Base-by-base conservation (phyloP, 1,140 invertebrate genomes). In the Halesus radiatus region DNA sequence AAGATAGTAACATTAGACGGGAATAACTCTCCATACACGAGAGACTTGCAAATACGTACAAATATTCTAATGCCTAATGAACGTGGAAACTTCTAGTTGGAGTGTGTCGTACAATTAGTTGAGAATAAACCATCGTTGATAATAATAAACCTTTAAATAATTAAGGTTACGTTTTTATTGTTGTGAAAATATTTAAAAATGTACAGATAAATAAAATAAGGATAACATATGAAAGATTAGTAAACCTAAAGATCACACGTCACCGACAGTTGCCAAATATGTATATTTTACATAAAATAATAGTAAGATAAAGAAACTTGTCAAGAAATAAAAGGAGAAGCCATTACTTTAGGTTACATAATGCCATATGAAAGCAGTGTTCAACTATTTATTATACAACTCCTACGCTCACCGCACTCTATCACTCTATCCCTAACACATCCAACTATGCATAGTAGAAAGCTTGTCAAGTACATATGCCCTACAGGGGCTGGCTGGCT, bases 281-380 rank as follows among this genome's bases (percentile, higher is more conserved):
- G 52, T 73, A 54, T 73, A 73, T 54, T 52, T 73, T 73, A 73
- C 70, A 73, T 73, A 73, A 23, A 26, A 54, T 32, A 37, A 66
- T 32, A 66, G 3, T 54, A 29, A 23, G 22, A 26, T 2, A 45
- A 32, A 68, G 45, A 68, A 68, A 68, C 26, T 16, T 26, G 72
- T 75, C 72, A 75, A 58, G 72, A 58, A 26, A 29, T 75, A 58
- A 58, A 53, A 58, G 22, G 54, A 50, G 18, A 16, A 52, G 45
- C 18, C n/a, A 15, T 56, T 75, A 58, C 72, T n/a, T 74, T 75
- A 75, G 23, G 54, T 73, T 73, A 80, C 80, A 68, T 70, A 83
- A 64, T 62, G 80, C 80, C 79, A 83, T 83, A 83, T 83, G 81
- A 83, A 83, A 83, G 79, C 78, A 78, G 78, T 29, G 26, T 68